Evolutionary conservation across 2,888 invertebrate species (phyloP).

Genomic region (Diplolepis rosae): DNA sequence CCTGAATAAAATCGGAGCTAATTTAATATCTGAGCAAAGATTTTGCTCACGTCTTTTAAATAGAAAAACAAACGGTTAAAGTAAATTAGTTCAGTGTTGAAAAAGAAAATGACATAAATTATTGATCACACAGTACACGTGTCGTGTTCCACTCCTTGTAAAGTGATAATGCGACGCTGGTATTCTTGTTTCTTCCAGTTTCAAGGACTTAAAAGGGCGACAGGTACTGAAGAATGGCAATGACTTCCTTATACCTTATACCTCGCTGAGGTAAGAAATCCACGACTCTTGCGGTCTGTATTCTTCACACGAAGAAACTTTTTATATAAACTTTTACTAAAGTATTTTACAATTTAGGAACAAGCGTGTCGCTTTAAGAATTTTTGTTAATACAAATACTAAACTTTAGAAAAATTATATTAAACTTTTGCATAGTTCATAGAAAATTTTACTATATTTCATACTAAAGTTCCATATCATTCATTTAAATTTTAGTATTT

Average conservation of each 20-base stretch:
- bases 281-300: slow-evolving; percentile 3
- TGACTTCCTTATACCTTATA: slow-evolving; percentile 20
- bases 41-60: not conserved
- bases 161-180: slow-evolving; percentile 2
- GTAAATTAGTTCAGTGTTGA: slow-evolving; percentile 16
- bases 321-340: too few relatives aligned
- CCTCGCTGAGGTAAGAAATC: not conserved
- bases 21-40: too few relatives aligned
- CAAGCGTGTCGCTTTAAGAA: too few relatives aligned
- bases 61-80: slow-evolving; percentile 1
- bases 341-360: not conserved
- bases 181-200: not conserved
- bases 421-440: too few relatives aligned
- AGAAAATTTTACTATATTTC: too few relatives aligned
- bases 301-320: not conserved
- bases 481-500: too few relatives aligned
- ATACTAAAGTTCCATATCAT: too few relatives aligned
- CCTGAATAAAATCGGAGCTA: too few relatives aligned
- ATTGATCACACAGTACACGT: slow-evolving; percentile 47
- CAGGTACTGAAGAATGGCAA: slow-evolving; percentile 18
- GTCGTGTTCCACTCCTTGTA: slow-evolving; percentile 17
- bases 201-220: slow-evolving; percentile 8
- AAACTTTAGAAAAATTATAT: too few relatives aligned
- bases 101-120: slow-evolving; percentile 39
- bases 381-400: too few relatives aligned